phyloP scores from a whole-genome alignment of 2,888 invertebrate species.

The Copidosoma aretas region DNA sequence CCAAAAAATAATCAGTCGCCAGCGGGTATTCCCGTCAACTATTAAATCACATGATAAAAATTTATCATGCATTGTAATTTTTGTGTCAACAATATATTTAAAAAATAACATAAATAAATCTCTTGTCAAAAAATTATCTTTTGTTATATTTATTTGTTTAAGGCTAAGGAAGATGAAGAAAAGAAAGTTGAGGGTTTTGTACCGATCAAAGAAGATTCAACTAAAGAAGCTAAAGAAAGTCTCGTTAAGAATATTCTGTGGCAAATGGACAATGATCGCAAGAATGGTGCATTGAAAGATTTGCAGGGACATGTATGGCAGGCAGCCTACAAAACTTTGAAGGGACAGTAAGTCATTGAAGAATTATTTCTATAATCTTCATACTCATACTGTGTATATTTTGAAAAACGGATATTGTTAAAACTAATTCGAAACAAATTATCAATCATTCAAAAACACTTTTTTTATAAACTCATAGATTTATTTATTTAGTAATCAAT shows the following conservation, averaged over 20 bases:
- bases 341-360: conserved; percentile 82
- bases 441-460: not conserved
- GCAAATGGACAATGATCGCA: conserved; percentile 83
- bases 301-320: conserved; percentile 93
- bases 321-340: conserved; percentile 80
- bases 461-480: not conserved
- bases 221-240: conserved; percentile 69
- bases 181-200: conserved; percentile 68
- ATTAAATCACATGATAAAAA: too few relatives aligned
- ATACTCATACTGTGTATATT: too few relatives aligned
- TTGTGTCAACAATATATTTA: too few relatives aligned
- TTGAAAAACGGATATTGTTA: too few relatives aligned
- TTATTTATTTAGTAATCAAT: too few relatives aligned
- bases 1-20: too few relatives aligned
- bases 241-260: conserved; percentile 76
- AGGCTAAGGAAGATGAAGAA: conserved; percentile 67
- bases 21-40: too few relatives aligned
- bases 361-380: too few relatives aligned
- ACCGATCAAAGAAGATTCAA: conserved; percentile 65
- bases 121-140: not conserved
- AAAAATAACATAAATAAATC: too few relatives aligned
- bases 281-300: conserved; percentile 80
- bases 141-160: not conserved
- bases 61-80: too few relatives aligned
- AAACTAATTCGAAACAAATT: too few relatives aligned